A percentile compares a stretch with the other conserved stretches of the same genome.
Conservation (phyloP, 2,888 invertebrate species). For the Stictocephala bisonia region DNA sequence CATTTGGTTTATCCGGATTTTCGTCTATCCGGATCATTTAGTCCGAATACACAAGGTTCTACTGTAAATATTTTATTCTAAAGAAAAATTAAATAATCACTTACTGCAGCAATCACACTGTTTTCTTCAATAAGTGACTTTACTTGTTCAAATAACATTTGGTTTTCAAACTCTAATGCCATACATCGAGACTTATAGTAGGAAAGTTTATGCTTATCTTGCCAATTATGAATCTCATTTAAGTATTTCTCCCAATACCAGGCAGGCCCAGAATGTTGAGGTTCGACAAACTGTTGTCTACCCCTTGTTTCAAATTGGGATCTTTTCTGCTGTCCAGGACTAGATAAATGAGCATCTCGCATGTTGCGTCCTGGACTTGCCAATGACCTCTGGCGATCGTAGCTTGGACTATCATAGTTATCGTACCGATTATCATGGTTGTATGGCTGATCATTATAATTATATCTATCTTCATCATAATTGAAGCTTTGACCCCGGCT, state of each 20-base stretch:
- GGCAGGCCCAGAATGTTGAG: conserved; percentile 4
- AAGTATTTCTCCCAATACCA: conserved; percentile 18
- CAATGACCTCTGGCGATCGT: too few species aligned
- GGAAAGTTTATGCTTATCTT: conserved; percentile 21
- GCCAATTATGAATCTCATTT: neutral
- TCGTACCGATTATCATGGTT: too few species aligned
- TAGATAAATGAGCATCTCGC: too few species aligned
- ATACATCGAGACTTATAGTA: conserved; percentile 21
- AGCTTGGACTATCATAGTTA: too few species aligned
- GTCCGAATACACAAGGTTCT: too few species aligned
- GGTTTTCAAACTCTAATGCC: conserved; percentile 32
- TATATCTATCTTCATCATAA: too few species aligned
- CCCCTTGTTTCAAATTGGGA: conserved; percentile 17
- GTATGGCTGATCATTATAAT: too few species aligned
- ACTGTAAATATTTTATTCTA: neutral
- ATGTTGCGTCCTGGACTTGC: too few species aligned
- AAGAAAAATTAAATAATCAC: conserved; percentile 1
- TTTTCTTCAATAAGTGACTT: conserved; percentile 17
- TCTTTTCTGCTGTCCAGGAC: too few species aligned
- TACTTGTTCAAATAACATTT: conserved; percentile 33
- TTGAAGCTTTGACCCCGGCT: too few species aligned
- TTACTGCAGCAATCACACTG: conserved; percentile 18
- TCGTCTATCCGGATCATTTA: too few species aligned
- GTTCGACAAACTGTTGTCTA: conserved; percentile 12
- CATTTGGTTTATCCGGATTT: too few species aligned